Base-by-base conservation (phyloP, 2,797 vertebrate species). In the Sparidentex hasta region DNA sequence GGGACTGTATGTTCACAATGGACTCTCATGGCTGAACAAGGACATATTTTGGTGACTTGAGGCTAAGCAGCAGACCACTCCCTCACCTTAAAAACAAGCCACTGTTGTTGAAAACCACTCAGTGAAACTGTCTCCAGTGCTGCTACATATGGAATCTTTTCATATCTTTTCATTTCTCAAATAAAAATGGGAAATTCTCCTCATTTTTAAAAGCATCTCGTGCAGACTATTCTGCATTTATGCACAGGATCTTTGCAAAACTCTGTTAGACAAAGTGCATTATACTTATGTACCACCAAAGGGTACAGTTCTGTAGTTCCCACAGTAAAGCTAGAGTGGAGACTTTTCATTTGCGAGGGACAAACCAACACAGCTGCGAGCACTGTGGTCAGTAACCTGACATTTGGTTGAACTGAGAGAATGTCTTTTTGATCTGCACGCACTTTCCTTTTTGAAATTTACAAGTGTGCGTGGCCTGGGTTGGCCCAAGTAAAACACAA, bases 1-100 rank as follows among this genome's bases (percentile, higher is more conserved):
- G 83, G 86, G 82, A 87, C 87, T 84, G 48, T 80, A 38, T 90
- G 90, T 88, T 78, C 88, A 93, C 88, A 92, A 92, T 88, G 89
- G 83, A 90, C 87, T 72, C 81, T 85, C 83, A 68, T 85, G 91
- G 65, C 76, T 90, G 84, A 88, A 90, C 89, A 87, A 90, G 91
- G 88, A 84, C 80, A 80, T 70, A 76, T 61, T 87, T 82, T 83
- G 76, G 59, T 65, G 84, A 56, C 80, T 76, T 73, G 63, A 83
- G 90, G 85, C 83, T 62, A 44, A 74, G 80, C 76, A 51, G 81
- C 8, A 64, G 72, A 82, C 75, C 80, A 72, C 83, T 78, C 79
- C 83, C 61, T 59, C 44, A 84, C 76, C 55, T 84, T 74, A 47
- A 87, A 89, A 84, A 87, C 61, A 82, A 79, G 65, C 71, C 50